Evolutionary conservation across 2,113 vertebrate species (phyloP), one percentile per base, ranked within the genome.

Genomic region (Terrapene triunguis): DNA sequence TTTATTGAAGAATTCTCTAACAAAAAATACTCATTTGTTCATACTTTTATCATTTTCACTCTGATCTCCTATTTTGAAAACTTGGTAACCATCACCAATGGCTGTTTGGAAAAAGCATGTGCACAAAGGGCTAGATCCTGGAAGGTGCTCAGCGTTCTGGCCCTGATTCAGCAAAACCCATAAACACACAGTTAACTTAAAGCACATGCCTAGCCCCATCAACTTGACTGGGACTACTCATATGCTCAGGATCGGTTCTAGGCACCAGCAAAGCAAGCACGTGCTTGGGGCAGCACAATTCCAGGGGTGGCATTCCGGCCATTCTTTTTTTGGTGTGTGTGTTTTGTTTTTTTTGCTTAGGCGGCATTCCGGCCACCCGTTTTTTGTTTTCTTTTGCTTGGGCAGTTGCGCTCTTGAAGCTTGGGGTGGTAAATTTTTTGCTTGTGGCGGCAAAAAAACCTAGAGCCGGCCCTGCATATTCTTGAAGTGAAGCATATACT

Each of bases 1-100:
- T 97, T 95, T 89, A 84, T 95, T 98, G 89, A 95, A 85, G 94
- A 97, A 8, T 72, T 95, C 89, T 96, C 94, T 83, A 94, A 91
- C 81, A 95, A 96, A 89, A 97, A 97, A 96, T 94, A 95, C 84
- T 95, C 85, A 93, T 85, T 44, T 29, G 93, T 95, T 93, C 9
- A 3, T 87, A 72, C 92, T 5, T 88, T 82, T 85, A 92, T 83
- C 11, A 35, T 95, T 97, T 97, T 94, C 62, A 96, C 93, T 65
- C 92, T 97, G 93, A 94, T 96, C 69, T 94, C 96, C 94, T 47
- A 47, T 78, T 47, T 47, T 22, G 72, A 76, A 76, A 76, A 76
- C 72, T 44, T 47, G 74, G 42, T 47, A 42, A 47, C 44, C 24
- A 47, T 24, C 38, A 27, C 5, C 12, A 27, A 44, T 78, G 10